These are phyloP conservation scores for Aspiorhynchus laticeps DNA, from an alignment of 2,113 vertebrate species.

Conservation along the genomic window DNA sequence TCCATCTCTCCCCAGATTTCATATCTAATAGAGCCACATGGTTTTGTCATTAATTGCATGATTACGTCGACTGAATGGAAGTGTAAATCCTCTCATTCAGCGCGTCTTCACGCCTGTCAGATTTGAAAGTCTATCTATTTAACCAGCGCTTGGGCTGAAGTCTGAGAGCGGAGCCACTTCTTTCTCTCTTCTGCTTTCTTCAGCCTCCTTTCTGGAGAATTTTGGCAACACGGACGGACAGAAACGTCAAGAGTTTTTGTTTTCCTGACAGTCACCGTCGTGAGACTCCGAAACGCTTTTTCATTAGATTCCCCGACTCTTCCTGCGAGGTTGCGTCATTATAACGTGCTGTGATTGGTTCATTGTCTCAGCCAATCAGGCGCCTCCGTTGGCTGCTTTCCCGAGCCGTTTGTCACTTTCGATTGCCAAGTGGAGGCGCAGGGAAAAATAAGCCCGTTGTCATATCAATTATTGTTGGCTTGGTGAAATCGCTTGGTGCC, in stretches of 20 bases:
- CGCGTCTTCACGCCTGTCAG: constrained; percentile 64
- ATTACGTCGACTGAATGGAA: constrained; percentile 75
- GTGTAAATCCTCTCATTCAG: constrained; percentile 75
- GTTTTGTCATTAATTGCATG: constrained; percentile 79
- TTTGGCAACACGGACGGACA: neutral
- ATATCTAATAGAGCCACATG: constrained; percentile 73
- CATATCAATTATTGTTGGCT: constrained; percentile 78
- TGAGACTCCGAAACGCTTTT: neutral
- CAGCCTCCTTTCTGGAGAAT: neutral
- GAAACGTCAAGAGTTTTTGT: constrained; percentile 2
- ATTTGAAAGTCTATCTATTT: constrained; percentile 67
- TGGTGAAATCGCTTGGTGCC: constrained; percentile 73
- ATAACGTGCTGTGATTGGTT: neutral
- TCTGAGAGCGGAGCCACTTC: neutral
- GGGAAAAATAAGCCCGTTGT: constrained; percentile 74
- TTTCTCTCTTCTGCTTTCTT: neutral
- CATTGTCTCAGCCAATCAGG: too few relatives aligned
- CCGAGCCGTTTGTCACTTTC: constrained; percentile 42
- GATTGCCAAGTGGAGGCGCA: neutral
- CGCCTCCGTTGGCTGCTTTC: too few relatives aligned
- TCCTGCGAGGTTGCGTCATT: neutral
- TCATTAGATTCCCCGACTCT: neutral
- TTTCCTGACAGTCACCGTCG: neutral
- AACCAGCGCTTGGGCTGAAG: constrained; percentile 45
- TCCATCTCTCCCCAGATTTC: constrained; percentile 40